Conservation (phyloP, 2,888 invertebrate species). For the Boloria selene region DNA sequence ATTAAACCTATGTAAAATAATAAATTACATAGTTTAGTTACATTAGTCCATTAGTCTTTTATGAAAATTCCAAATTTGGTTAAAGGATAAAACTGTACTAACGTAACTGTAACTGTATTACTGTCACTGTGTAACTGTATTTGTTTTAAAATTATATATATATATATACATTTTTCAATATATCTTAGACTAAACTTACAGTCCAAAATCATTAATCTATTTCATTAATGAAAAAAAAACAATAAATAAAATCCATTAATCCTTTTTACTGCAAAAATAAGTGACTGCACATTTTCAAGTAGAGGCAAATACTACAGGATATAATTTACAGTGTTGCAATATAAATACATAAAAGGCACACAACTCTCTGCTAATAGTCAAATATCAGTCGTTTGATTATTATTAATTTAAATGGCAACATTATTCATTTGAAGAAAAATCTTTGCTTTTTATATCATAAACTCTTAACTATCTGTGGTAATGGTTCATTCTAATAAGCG, state of each 20-base stretch:
- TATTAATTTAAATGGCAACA: background rate
- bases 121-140: too few relatives aligned
- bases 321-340: slow-evolving; percentile 33
- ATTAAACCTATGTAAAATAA: too few relatives aligned
- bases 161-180: slow-evolving; percentile 28
- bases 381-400: slow-evolving; percentile 11
- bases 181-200: slow-evolving; percentile 20
- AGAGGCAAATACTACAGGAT: slow-evolving; percentile 18
- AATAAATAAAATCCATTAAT: slow-evolving; percentile 24
- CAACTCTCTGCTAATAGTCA: slow-evolving; percentile 18
- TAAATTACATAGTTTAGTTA: too few relatives aligned
- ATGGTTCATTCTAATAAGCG: too few relatives aligned
- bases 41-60: too few relatives aligned
- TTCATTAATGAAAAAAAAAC: background rate
- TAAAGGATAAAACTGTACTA: too few relatives aligned
- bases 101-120: too few relatives aligned
- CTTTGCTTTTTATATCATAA: too few relatives aligned
- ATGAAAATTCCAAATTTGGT: too few relatives aligned
- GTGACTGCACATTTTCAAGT: slow-evolving; percentile 20
- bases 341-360: slow-evolving; percentile 38
- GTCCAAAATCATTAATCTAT: slow-evolving; percentile 10
- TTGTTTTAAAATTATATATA: slow-evolving; percentile 33
- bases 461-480: too few relatives aligned
- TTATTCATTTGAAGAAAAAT: background rate
- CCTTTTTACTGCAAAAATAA: slow-evolving; percentile 18